These are phyloP conservation scores for Synergus gifuensis DNA, from an alignment of 2,888 invertebrate species.

Conservation along the genomic window DNA sequence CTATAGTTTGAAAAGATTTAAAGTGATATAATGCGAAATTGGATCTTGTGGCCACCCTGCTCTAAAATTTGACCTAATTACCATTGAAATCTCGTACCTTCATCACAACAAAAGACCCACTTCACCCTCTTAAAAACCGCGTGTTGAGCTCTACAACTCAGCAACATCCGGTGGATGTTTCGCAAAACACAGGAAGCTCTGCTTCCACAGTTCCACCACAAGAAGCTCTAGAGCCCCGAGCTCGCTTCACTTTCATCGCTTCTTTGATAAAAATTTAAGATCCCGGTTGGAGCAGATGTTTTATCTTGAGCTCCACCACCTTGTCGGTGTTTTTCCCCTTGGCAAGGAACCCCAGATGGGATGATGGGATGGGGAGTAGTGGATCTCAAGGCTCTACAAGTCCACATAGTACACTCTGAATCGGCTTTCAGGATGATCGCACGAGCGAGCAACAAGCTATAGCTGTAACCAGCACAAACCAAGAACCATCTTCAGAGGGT, in stretches of 20 bases:
- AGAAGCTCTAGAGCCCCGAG: slow-evolving; percentile 20
- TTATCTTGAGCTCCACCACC: slow-evolving; percentile 35
- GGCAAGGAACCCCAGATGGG: slow-evolving; percentile 29
- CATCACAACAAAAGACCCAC: not conserved
- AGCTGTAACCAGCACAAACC: slow-evolving; percentile 16
- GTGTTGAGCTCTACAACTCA: not conserved
- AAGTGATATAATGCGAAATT: too few relatives aligned
- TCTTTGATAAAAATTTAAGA: slow-evolving; percentile 44
- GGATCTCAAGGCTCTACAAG: not conserved
- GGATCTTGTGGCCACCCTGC: not conserved
- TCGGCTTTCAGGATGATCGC: slow-evolving; percentile 39
- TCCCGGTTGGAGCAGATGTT: slow-evolving; percentile 46
- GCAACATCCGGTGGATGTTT: slow-evolving; percentile 32
- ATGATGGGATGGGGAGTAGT: slow-evolving; percentile 7
- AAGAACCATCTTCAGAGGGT: slow-evolving; percentile 8
- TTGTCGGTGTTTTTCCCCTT: slow-evolving; percentile 40
- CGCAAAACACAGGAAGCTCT: slow-evolving; percentile 39
- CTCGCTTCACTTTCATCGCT: slow-evolving; percentile 47
- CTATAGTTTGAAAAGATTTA: too few relatives aligned
- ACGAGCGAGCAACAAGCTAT: slow-evolving; percentile 41
- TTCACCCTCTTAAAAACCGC: not conserved
- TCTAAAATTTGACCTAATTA: not conserved
- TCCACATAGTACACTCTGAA: not conserved
- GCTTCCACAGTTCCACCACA: not conserved
- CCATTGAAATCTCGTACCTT: not conserved